These are phyloP conservation scores for Prenolepis imparis DNA, from an alignment of 2,888 invertebrate species.

Conservation along the genomic window DNA sequence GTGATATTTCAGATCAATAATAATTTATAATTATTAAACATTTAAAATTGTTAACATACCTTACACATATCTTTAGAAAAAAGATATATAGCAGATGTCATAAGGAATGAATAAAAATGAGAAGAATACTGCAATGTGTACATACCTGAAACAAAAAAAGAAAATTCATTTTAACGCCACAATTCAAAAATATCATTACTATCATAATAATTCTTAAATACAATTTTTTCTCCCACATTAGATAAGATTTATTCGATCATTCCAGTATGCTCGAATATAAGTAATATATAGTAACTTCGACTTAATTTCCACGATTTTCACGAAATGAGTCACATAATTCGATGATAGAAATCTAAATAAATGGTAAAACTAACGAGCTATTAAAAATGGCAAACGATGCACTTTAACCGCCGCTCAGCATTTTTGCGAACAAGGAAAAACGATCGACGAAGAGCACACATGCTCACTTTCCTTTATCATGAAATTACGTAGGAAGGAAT, in stretches of 20 bases:
- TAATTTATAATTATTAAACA: background rate
- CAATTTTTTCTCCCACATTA: background rate
- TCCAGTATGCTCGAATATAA: background rate
- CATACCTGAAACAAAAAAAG: slow-evolving; percentile 40
- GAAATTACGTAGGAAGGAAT: slow-evolving; percentile 33
- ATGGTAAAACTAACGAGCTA: slow-evolving; percentile 31
- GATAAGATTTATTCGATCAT: background rate
- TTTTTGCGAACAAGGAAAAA: slow-evolving; percentile 23
- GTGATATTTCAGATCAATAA: background rate
- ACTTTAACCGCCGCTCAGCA: slow-evolving; percentile 34
- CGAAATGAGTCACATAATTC: slow-evolving; percentile 28
- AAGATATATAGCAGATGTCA: background rate
- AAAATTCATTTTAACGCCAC: background rate
- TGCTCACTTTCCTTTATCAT: slow-evolving; percentile 26
- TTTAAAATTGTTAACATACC: slow-evolving; percentile 23
- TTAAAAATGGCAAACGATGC: slow-evolving; percentile 45
- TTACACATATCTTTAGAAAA: background rate
- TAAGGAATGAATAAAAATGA: background rate
- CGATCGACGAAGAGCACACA: slow-evolving; percentile 22
- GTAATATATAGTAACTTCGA: background rate
- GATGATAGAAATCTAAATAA: slow-evolving; percentile 35
- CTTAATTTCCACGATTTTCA: background rate
- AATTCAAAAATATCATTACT: background rate
- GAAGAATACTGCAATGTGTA: background rate
- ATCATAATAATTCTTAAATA: background rate